A percentile compares a stretch with the other conserved stretches of the same genome.
Evolutionary conservation across 2,888 invertebrate species (phyloP).

Genomic region (Macrophya annulata): DNA sequence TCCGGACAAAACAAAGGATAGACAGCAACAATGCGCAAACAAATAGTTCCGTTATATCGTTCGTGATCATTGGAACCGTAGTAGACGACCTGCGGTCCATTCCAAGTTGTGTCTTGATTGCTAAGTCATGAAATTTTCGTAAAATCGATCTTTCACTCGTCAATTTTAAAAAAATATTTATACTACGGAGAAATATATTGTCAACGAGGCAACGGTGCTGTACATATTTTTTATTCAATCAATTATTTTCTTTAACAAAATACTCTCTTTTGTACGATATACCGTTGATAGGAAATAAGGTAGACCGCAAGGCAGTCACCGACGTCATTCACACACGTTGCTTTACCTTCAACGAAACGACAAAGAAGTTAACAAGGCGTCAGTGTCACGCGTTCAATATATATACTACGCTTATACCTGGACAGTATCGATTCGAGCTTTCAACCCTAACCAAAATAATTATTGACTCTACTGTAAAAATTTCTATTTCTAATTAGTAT

Average conservation of each 20-base stretch:
- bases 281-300: slow-evolving; percentile 27
- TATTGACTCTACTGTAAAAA: neutral
- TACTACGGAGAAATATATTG: neutral
- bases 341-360: neutral
- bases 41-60: slow-evolving; percentile 74
- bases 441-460: neutral
- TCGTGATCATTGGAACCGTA: slow-evolving; percentile 70
- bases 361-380: slow-evolving; percentile 39
- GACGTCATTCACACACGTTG: slow-evolving; percentile 46
- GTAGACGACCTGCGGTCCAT: slow-evolving; percentile 33
- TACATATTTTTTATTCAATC: slow-evolving; percentile 18
- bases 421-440: slow-evolving; percentile 4
- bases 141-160: neutral
- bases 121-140: slow-evolving; percentile 36
- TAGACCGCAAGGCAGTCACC: neutral
- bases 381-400: slow-evolving; percentile 43
- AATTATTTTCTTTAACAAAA: neutral
- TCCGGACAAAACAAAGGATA: slow-evolving; percentile 40
- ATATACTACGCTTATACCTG: slow-evolving; percentile 1
- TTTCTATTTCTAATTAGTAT: too few species aligned
- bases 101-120: slow-evolving; percentile 11
- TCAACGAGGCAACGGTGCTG: neutral
- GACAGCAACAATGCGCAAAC: slow-evolving; percentile 75
- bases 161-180: neutral
- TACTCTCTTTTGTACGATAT: slow-evolving; percentile 2